Evolutionary conservation across 2,113 vertebrate genomes (phyloP).

Genomic region (Eira barbara): DNA sequence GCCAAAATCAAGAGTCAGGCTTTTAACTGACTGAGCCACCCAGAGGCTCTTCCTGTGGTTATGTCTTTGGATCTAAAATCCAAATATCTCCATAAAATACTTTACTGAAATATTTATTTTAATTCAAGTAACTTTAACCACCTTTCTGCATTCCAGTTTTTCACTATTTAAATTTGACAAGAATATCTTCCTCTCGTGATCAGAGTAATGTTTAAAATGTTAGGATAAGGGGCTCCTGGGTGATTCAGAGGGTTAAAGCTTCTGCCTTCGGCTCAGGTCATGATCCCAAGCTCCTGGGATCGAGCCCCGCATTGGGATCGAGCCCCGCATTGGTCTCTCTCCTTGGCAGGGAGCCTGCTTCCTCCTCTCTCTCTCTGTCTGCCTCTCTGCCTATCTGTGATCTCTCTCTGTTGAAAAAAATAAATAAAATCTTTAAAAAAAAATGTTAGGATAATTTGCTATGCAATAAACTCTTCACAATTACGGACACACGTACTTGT

Average conservation of each 20-base stretch:
- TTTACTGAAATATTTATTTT: background rate
- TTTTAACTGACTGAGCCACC: background rate
- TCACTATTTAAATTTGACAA: background rate
- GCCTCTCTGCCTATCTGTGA: too few species aligned
- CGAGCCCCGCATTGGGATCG: too few species aligned
- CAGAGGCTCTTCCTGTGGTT: background rate
- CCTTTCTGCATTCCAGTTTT: background rate
- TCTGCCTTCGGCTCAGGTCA: too few species aligned
- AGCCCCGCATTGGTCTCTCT: too few species aligned
- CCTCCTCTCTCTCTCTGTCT: too few species aligned
- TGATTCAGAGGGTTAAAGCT: too few species aligned
- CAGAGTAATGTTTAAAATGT: background rate
- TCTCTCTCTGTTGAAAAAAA: too few species aligned
- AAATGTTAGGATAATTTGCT: background rate
- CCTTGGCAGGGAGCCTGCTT: too few species aligned
- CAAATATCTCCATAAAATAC: background rate
- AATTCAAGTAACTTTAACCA: background rate
- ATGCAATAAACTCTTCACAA: background rate
- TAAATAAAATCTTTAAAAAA: too few species aligned
- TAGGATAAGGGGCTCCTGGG: too few species aligned
- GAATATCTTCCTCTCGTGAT: background rate
- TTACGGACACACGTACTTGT: background rate
- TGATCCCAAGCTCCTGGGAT: too few species aligned
- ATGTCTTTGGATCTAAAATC: background rate
- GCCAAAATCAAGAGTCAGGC: background rate